A percentile compares a stretch with the other conserved stretches of the same genome.
Conservation (phyloP, 92 coral and sea anemone species). For the Montipora capitata region DNA sequence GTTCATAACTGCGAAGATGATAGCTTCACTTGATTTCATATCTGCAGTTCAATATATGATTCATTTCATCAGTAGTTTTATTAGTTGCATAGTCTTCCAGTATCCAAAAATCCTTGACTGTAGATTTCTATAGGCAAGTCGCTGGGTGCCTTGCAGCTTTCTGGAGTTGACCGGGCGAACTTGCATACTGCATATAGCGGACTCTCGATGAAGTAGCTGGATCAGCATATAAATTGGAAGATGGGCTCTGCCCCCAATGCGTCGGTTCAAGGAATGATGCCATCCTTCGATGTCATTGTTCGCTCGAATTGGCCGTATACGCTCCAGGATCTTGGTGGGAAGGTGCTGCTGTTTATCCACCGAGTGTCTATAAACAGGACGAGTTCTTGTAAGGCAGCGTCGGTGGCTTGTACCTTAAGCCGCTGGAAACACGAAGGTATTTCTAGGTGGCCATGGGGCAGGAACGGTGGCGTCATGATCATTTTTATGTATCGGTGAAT, state of each 20-base stretch:
- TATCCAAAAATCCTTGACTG: neutral
- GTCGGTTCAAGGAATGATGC: neutral
- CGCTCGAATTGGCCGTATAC: neutral
- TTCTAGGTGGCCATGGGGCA: neutral
- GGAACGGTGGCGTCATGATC: neutral
- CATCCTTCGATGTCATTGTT: neutral
- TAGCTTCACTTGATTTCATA: too few species aligned
- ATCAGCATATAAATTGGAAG: neutral
- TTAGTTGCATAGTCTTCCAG: neutral
- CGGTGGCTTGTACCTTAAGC: neutral
- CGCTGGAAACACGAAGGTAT: neutral
- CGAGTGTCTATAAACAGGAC: neutral
- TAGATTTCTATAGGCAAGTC: neutral
- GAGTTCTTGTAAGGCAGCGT: neutral
- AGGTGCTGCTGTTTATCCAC: neutral
- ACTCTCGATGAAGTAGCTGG: neutral
- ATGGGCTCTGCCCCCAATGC: neutral
- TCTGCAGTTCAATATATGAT: too few species aligned
- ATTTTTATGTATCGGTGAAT: too few species aligned
- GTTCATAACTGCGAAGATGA: too few species aligned
- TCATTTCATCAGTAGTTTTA: neutral
- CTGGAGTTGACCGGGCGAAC: neutral
- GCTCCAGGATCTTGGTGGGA: neutral
- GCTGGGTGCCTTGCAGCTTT: neutral
- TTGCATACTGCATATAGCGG: too few species aligned